Percentiles rank a stretch among this genome's conserved stretches.
Conservation (phyloP, 2,113 vertebrate species). For the Morone chrysops region DNA sequence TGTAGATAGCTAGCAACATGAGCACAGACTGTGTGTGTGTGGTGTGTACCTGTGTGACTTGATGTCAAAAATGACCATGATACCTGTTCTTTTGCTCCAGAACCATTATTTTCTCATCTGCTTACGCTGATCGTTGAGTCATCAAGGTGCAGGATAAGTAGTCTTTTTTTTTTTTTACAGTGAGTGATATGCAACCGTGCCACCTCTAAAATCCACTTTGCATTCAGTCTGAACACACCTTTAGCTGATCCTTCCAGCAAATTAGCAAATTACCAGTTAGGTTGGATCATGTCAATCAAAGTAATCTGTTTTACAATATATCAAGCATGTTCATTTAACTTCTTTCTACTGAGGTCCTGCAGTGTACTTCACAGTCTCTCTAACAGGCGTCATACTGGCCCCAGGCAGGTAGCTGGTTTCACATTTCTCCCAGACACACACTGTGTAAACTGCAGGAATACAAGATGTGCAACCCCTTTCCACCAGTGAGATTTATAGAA, state of each 20-base stretch:
- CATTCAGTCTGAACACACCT: neutral
- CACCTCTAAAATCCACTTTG: neutral
- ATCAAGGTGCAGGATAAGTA: neutral
- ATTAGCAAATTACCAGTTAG: neutral
- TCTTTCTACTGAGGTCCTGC: constrained; percentile 1
- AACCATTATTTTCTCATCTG: neutral
- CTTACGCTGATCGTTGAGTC: neutral
- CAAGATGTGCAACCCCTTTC: neutral
- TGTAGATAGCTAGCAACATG: constrained; percentile 10
- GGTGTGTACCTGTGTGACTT: neutral
- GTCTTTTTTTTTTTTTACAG: neutral
- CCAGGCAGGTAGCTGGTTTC: neutral
- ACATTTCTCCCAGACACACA: neutral
- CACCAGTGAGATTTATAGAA: too few species aligned
- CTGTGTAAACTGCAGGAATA: neutral
- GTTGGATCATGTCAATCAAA: neutral
- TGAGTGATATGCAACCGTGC: neutral
- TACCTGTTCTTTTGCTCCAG: constrained; percentile 1
- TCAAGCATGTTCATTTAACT: neutral
- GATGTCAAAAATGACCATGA: neutral
- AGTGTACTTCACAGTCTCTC: neutral
- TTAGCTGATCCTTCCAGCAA: neutral
- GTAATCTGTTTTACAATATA: neutral
- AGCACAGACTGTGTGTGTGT: neutral
- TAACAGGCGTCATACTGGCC: neutral